Conservation (phyloP, 2,888 invertebrate species). For the Xestia rhomboidea region DNA sequence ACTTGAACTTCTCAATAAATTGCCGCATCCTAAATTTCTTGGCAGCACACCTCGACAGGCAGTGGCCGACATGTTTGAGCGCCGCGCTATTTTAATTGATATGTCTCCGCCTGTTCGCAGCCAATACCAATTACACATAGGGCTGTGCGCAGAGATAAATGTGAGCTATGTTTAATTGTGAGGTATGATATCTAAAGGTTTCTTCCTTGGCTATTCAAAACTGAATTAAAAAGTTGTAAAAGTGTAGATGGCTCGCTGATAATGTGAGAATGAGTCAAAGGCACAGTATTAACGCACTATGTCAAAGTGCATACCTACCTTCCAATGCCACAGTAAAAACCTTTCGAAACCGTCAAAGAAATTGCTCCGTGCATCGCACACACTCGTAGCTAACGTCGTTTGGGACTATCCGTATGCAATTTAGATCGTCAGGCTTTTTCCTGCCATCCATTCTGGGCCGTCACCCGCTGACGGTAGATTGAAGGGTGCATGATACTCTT, state of each 20-base stretch:
- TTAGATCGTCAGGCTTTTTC: conserved; percentile 44
- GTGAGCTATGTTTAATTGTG: conserved; percentile 37
- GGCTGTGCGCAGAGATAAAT: conserved; percentile 46
- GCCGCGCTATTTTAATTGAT: conserved; percentile 87
- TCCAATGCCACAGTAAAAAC: background rate
- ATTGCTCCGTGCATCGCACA: conserved; percentile 9
- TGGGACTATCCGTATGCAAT: conserved; percentile 54
- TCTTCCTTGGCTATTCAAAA: background rate
- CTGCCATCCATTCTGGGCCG: conserved; percentile 42
- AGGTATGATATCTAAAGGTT: background rate
- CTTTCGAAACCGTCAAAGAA: conserved; percentile 31
- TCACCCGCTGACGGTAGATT: conserved; percentile 42
- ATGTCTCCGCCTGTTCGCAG: conserved; percentile 79
- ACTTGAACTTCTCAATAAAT: background rate
- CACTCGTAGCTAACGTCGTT: conserved; percentile 39
- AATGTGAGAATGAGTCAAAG: background rate
- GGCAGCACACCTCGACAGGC: conserved; percentile 27
- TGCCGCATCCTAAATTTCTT: conserved; percentile 61
- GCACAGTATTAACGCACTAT: background rate
- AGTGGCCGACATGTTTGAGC: conserved; percentile 72
- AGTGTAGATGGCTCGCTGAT: background rate
- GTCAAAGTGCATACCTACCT: background rate
- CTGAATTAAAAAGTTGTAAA: background rate
- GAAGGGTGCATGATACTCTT: conserved; percentile 35
- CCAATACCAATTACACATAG: conserved; percentile 76